These are phyloP conservation scores for Actinia tenebrosa DNA, from an alignment of 64 coral and sea anemone genomes.

Conservation along the genomic window DNA sequence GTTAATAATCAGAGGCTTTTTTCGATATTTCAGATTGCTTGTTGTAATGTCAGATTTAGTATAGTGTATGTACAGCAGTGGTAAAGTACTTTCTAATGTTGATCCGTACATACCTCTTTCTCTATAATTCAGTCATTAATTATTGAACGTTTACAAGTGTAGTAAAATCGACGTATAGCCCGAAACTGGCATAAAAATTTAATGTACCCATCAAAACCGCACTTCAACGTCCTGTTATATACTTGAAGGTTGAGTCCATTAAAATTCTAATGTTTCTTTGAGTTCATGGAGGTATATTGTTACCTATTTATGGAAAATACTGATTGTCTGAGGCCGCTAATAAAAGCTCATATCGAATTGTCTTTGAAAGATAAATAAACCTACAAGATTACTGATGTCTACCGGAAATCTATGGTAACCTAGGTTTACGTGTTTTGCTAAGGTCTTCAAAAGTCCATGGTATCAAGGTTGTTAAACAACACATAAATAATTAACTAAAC, in stretches of 20 bases:
- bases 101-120: not conserved
- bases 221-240: conserved; percentile 2
- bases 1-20: not conserved
- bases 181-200: not conserved
- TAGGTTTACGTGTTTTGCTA: conserved; percentile 21
- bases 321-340: conserved; percentile 3
- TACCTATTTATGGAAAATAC: not conserved
- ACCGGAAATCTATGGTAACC: conserved; percentile 11
- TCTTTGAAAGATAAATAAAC: conserved; percentile 8
- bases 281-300: not conserved
- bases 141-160: conserved; percentile 6
- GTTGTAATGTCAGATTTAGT: not conserved
- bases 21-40: not conserved
- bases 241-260: not conserved
- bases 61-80: no score
- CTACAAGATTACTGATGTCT: conserved; percentile 16
- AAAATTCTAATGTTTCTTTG: not conserved
- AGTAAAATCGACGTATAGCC: not conserved
- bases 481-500: not conserved
- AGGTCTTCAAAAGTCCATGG: conserved; percentile 29
- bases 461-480: conserved; percentile 21
- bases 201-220: conserved; percentile 5
- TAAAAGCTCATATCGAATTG: conserved; percentile 13
- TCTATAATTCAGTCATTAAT: not conserved
- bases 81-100: not conserved